Conservation (phyloP, 2,113 vertebrate species). For the Anoplopoma fimbria region DNA sequence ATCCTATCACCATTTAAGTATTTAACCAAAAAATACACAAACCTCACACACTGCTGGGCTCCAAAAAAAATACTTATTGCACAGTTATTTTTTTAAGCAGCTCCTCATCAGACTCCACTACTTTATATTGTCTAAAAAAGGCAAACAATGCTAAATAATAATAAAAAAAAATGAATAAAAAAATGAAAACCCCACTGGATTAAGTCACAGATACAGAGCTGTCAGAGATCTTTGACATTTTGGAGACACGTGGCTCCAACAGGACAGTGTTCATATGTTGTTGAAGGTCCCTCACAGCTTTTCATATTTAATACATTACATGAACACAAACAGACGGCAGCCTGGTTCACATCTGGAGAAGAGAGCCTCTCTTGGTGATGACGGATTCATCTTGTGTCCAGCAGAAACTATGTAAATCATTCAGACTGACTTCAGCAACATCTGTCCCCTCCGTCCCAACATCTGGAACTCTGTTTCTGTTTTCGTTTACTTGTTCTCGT, state of each 20-base stretch:
- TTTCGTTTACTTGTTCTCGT: neutral
- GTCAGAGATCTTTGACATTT: neutral
- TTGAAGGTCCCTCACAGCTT: neutral
- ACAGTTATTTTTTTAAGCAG: too few relatives aligned
- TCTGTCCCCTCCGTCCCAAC: neutral
- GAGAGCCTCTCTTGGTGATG: neutral
- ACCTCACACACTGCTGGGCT: too few relatives aligned
- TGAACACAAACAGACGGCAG: neutral
- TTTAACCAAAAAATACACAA: too few relatives aligned
- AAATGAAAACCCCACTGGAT: too few relatives aligned
- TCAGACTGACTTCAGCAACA: conserved; percentile 13
- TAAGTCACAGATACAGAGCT: too few relatives aligned
- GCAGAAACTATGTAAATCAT: conserved; percentile 27
- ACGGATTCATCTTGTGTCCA: conserved; percentile 14
- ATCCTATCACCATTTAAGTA: too few relatives aligned
- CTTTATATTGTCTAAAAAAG: too few relatives aligned
- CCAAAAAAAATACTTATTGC: too few relatives aligned
- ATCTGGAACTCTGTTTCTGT: neutral
- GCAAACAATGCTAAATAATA: too few relatives aligned
- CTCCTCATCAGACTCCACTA: too few relatives aligned
- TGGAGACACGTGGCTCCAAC: neutral
- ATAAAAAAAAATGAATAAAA: too few relatives aligned
- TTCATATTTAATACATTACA: neutral
- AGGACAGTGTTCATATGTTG: neutral
- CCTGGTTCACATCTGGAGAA: conserved; percentile 52